Evolutionary conservation across 2,888 invertebrate genomes (phyloP), one percentile per base, ranked within the genome.

Genomic region (Lapara coniferarum): DNA sequence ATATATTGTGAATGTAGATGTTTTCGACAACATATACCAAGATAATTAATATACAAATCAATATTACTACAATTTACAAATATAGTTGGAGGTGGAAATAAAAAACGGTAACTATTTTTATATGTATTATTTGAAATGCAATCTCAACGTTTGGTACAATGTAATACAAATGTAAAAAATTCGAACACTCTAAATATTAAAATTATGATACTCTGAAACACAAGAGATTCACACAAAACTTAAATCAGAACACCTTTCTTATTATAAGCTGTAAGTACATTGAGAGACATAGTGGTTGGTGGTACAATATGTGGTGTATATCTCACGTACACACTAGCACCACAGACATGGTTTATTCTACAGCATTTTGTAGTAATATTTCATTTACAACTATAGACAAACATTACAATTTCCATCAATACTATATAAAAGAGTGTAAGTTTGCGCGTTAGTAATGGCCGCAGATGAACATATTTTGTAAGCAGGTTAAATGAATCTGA

Each of bases 81-180:
- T 52, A 53, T 53, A 25, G 25, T 25, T 25, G n/a, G 14, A 53
- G 68, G 68, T 52, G 25, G 70, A 83, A 84, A 85, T 82, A 82
- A 85, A 85, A 80, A 78, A 74, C 81, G 72, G 66, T 66, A 73
- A 78, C 72, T 76, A 78, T 85, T 89, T 89, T 89, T 85, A 84
- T 85, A 83, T 88, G 83, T 91, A 89, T 89, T 91, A 86, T 89
- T 86, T 90, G 88, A 91, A 92, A 93, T 91, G 91, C 91, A 93
- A 91, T 91, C 91, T 92, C 91, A 91, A 91, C 87, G 86, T 90
- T 92, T 89, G 87, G 88, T 92, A 93, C 91, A 91, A 84, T 81
- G 83, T 89, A 89, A 89, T 93, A 93, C 85, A 93, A 93, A 91
- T 89, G 90, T 93, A 92, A 90, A 92, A 93, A 93, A 92, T 86